Conservation (phyloP, 2,888 invertebrate species). For the Aphrophora alni region DNA sequence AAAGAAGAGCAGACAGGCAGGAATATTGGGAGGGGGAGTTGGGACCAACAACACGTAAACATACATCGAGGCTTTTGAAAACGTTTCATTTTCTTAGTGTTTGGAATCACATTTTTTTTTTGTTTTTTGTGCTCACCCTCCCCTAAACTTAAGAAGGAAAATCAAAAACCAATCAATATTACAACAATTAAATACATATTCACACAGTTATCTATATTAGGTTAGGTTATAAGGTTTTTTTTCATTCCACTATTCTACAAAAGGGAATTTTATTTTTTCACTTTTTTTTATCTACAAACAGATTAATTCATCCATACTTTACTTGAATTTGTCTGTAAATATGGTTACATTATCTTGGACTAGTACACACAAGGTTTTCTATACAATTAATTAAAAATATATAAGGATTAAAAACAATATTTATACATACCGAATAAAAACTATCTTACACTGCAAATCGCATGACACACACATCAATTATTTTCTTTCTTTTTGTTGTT, state of each 20-base stretch:
- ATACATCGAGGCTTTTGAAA: not conserved
- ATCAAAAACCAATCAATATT: not conserved
- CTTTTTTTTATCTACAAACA: conserved; percentile 5
- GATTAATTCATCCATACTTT: conserved; percentile 1
- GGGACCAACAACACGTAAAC: not conserved
- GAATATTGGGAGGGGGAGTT: not conserved
- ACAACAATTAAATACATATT: conserved; percentile 6
- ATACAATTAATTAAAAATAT: conserved; percentile 38
- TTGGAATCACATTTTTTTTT: too few relatives aligned
- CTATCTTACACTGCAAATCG: conserved; percentile 5
- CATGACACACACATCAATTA: not conserved
- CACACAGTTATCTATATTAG: not conserved
- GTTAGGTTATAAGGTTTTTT: not conserved
- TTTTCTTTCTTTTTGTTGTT: not conserved
- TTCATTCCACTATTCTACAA: not conserved
- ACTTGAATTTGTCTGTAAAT: conserved; percentile 9
- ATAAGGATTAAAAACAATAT: conserved; percentile 4
- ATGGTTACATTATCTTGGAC: conserved; percentile 31
- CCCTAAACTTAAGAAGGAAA: not conserved
- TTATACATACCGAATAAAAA: conserved; percentile 3
- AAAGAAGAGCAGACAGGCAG: not conserved
- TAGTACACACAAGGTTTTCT: conserved; percentile 37
- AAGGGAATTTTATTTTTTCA: not conserved
- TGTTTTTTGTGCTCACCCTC: not conserved
- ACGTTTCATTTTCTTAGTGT: not conserved